A percentile compares a stretch with the other conserved stretches of the same genome.
phyloP scores from a whole-genome alignment of 2,113 vertebrate genomes.

The Tetrax tetrax region DNA sequence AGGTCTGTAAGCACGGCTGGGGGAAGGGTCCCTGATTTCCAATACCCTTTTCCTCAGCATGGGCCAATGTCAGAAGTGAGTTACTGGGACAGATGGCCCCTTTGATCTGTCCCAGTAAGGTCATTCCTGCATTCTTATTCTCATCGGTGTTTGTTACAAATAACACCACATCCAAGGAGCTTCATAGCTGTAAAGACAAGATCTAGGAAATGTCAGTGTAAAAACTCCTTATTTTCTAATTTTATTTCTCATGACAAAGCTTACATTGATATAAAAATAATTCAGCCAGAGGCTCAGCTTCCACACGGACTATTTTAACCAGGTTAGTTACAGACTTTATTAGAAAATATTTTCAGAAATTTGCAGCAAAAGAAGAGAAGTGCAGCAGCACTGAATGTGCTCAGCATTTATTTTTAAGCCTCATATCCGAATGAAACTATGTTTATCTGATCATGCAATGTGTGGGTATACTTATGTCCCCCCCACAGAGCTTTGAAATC shows the following conservation, averaged over 20 bases:
- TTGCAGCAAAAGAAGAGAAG: neutral
- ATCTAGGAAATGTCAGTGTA: neutral
- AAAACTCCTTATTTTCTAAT: neutral
- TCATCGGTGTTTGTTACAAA: neutral
- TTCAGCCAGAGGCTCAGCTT: neutral
- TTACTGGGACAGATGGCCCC: neutral
- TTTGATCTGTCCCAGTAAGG: constrained; percentile 28
- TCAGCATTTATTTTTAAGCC: neutral
- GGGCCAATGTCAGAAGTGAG: neutral
- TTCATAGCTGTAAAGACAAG: neutral
- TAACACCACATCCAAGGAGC: neutral
- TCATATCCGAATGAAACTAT: neutral
- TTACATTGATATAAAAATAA: neutral
- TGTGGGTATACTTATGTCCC: neutral
- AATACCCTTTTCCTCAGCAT: neutral
- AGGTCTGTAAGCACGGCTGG: neutral
- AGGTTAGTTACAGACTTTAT: neutral
- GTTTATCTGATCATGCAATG: neutral
- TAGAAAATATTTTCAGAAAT: neutral
- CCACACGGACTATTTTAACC: neutral
- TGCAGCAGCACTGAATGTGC: neutral
- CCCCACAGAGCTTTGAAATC: neutral
- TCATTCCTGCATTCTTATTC: neutral
- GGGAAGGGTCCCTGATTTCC: neutral
- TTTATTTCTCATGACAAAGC: neutral